Evolutionary conservation across 1,140 invertebrate species (phyloP).

Genomic region (Fragariocoptes setiger): DNA sequence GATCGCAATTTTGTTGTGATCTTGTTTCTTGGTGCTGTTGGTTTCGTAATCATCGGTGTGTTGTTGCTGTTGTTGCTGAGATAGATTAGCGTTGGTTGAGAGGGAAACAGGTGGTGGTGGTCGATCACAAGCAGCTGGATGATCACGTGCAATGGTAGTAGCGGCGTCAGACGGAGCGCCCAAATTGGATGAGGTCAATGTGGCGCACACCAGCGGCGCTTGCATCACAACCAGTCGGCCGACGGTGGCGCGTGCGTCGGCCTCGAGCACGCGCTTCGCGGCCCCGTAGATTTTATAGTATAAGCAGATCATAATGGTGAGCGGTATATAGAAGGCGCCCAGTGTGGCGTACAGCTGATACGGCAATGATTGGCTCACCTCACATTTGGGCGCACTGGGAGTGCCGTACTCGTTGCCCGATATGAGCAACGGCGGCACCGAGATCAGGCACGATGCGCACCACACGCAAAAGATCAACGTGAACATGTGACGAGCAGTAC

Average conservation of each 20-base stretch:
- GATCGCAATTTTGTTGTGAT: not conserved
- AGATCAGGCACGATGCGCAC: slow-evolving; percentile 58
- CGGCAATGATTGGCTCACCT: slow-evolving; percentile 17
- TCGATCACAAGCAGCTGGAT: no score
- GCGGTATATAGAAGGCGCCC: slow-evolving; percentile 77
- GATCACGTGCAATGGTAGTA: no score
- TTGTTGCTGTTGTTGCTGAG: no score
- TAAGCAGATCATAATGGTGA: slow-evolving; percentile 80
- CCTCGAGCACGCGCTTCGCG: slow-evolving; percentile 20
- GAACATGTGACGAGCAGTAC: slow-evolving; percentile 55
- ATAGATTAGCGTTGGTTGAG: no score
- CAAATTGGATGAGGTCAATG: not conserved
- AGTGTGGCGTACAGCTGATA: slow-evolving; percentile 63
- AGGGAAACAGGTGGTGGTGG: no score
- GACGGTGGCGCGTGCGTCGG: slow-evolving; percentile 8
- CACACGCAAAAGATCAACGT: slow-evolving; percentile 58
- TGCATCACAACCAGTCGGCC: not conserved
- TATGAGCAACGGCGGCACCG: slow-evolving; percentile 38
- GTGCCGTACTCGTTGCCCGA: slow-evolving; percentile 37
- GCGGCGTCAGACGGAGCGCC: not conserved
- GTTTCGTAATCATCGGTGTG: not conserved
- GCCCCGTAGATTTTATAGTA: slow-evolving; percentile 82
- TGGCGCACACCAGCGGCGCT: not conserved
- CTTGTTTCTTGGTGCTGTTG: slow-evolving; percentile 3
- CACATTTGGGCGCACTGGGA: slow-evolving; percentile 10